Evolutionary conservation across 2,797 vertebrate genomes (phyloP), one percentile per base, ranked within the genome.

Genomic region (Podargus strigoides): DNA sequence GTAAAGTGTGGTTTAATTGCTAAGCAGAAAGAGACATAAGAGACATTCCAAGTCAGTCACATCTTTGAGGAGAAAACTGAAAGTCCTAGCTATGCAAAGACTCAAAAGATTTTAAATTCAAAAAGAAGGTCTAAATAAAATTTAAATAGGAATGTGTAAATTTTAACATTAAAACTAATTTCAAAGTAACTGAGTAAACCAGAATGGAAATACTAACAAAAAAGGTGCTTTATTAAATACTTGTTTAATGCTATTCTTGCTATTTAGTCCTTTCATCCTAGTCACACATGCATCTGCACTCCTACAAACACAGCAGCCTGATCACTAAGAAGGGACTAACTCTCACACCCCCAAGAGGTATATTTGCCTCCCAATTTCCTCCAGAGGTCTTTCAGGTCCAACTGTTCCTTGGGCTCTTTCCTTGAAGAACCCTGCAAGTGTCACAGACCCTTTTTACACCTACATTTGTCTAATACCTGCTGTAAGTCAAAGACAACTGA

Each of bases 291-390:
- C 8, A 39, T n/a, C 9, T 73, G 14, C 34, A 18, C 8, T 50
- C 56, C 56, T 78, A 44, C 1, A 4, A 87, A 12, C 18, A n/a
- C 7, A 63, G 5, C 3, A 32, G 30, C 15, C 3, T 32, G n/a
- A 42, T 34, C 14, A 11, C 22, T 26, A 19, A 26, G 15, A 39
- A 59, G 21, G 27, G 11, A 79, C 6, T n/a, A n/a, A n/a, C n/a
- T n/a, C n/a, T n/a, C 42, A 52, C 18, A 44, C 1, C 3, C 7
- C 17, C 53, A 42, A 10, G 12, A 3, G 1, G 7, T 88, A 4
- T n/a, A 30, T 81, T 76, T 89, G 6, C 7, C 80, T 63, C 23
- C 34, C 47, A 14, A n/a, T 42, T 39, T 59, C 28, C 26, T 72
- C 7, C 2, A 60, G 22, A 8, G 12, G 9, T 50, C 36, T 26